Conservation (phyloP, 2,113 vertebrate species). For the Gasterosteus nipponicus region DNA sequence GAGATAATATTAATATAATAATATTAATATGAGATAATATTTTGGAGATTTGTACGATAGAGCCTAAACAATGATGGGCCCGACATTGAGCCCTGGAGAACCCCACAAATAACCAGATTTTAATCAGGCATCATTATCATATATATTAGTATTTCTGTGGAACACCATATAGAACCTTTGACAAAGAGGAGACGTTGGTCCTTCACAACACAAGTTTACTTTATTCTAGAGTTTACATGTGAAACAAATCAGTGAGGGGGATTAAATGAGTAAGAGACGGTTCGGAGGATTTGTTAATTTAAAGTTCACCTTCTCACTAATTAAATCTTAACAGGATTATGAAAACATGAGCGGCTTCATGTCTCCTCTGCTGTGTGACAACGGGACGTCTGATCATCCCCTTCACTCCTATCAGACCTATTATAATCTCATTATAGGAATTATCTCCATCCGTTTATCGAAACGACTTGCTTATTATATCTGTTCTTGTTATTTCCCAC, state of each 20-base stretch:
- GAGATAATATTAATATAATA: too few relatives aligned
- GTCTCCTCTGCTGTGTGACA: constrained; percentile 1
- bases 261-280: neutral
- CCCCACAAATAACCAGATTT: neutral
- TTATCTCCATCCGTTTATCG: constrained; percentile 13
- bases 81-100: neutral
- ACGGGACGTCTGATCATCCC: constrained; percentile 17
- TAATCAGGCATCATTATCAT: neutral
- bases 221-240: neutral
- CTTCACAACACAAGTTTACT: neutral
- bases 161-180: neutral
- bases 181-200: neutral
- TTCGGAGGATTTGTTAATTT: neutral
- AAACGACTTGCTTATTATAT: constrained; percentile 13
- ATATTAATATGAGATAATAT: too few relatives aligned
- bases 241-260: neutral
- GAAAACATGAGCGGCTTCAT: neutral
- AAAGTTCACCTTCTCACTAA: constrained; percentile 31
- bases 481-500: neutral
- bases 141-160: neutral
- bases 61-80: neutral
- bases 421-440: constrained; percentile 34
- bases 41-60: neutral
- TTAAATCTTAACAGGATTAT: constrained; percentile 35
- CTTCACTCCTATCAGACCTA: neutral